Base-by-base conservation (phyloP, 2,113 vertebrate genomes). In the Ahaetulla prasina region DNA sequence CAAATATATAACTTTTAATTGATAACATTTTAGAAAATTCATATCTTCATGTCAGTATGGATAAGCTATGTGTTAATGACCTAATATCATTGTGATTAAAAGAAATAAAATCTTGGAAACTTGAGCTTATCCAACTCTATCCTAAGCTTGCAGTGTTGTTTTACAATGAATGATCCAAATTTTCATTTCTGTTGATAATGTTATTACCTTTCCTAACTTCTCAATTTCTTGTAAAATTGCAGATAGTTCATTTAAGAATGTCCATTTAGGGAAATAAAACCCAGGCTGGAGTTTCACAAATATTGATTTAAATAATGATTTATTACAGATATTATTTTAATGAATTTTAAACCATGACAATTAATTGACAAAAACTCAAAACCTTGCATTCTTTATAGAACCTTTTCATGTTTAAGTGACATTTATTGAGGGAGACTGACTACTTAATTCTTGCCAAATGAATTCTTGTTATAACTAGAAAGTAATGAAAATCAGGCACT, bases 321-420 rank as follows among this genome's bases (percentile, higher is more conserved):
- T 95, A 93, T 96, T 96, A 94, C 94, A 96, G 96, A 94, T 25
- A 27, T 94, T 93, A 96, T 94, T 97, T 97, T 93, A 97, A 96
- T 96, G 96, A 95, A 94, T 96, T 96, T 96, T 94, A 95, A 96
- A 96, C 95, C 90, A 93, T 93, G 95, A 93, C 89, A 93, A 86
- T 94, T 95, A 96, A 96, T 96, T 95, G 85, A 94, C 95, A 95
- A 95, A 94, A 96, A 95, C 92, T 96, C 92, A 93, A 95, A 96
- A 96, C 94, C 95, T 95, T 95, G 93, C 95, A 97, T 97, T 97
- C 97, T 96, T 96, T 84, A 10, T 96, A 90, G 93, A 96, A 97
- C 97, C 98, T 96, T 96, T 96, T 97, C 95, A 98, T 98, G 97
- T 94, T 39, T 54, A 49, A 3, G 55, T 14, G 92, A 97, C 95